A percentile compares a stretch with the other conserved stretches of the same genome.
These are phyloP conservation scores for Labeo catla DNA, from an alignment of 2,113 vertebrate species.

Conservation along the genomic window DNA sequence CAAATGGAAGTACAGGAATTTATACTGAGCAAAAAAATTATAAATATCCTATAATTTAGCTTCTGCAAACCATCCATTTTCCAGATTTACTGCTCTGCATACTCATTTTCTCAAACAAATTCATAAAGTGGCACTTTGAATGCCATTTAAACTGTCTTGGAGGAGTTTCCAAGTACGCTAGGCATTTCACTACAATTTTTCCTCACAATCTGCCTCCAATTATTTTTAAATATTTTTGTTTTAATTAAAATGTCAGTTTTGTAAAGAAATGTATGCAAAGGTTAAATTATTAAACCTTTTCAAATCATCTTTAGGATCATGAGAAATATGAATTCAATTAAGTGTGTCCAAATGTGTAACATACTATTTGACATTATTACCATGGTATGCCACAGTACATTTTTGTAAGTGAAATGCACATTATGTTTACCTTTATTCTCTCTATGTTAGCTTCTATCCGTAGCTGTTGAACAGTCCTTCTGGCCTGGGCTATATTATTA, in stretches of 20 bases:
- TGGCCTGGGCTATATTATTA: constrained; percentile 85
- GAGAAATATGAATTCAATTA: not conserved
- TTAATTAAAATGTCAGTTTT: not conserved
- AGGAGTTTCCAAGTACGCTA: not conserved
- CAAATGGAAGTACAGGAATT: not conserved
- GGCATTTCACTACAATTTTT: not conserved
- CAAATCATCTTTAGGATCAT: not conserved
- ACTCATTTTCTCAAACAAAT: not conserved
- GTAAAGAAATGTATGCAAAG: not conserved
- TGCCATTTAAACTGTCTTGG: not conserved
- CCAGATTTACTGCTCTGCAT: not conserved
- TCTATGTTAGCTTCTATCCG: constrained; percentile 87
- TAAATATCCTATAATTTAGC: not conserved
- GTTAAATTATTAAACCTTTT: not conserved
- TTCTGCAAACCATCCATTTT: not conserved
- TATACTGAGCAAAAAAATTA: not conserved
- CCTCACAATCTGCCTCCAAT: not conserved
- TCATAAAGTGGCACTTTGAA: not conserved
- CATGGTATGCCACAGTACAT: not conserved
- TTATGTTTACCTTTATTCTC: constrained; percentile 85
- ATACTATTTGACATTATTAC: not conserved
- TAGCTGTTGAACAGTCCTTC: constrained; percentile 87
- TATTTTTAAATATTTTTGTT: not conserved
- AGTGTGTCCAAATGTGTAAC: not conserved
- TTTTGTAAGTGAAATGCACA: not conserved